Evolutionary conservation across 1,140 invertebrate species (phyloP), one percentile per base, ranked within the genome.

Genomic region (Apis florea): DNA sequence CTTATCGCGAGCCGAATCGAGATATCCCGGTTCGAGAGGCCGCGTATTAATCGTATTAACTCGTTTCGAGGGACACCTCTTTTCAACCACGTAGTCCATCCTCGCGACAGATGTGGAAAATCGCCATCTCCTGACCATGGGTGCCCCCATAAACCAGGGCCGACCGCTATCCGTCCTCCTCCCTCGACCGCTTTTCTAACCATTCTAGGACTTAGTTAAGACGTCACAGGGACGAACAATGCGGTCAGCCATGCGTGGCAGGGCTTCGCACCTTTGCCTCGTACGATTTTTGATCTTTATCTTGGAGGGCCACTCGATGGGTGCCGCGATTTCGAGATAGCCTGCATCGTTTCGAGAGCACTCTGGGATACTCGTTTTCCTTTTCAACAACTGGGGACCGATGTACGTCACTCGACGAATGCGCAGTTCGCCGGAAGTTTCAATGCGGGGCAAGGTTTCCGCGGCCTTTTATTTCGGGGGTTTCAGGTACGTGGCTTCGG

Each of bases 231-330:
- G 74, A 68, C 73, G 83, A 86, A 94, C 93, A 94, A 94, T 93
- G 83, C 91, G 91, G 89, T 92, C 92, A 93, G 63, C 89, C 93
- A 93, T 93, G 93, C 93, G 91, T 93, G 90, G 82, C 77, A 79
- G 87, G 88, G 91, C 87, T 92, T 94, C 92, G 92, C 93, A 93
- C 93, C 93, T 93, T 92, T 92, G 83, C 75, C 82, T 66, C 59
- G 89, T 90, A 88, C 89, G 91, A 93, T 93, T 93, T 90, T 93
- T 90, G 93, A 93, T 94, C 92, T 89, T 92, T 93, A 94, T 94
- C 93, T 92, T 92, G 82, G 90, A 93, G 92, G 88, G 90, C 31
- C 90, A 91, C 93, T 93, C 93, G 91, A 93, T 92, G 91, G 89
- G 90, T 84, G 89, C 88, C 85, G 89, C 90, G 93, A 93, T 93